Base-by-base conservation (phyloP, 2,797 vertebrate genomes). In the Paedocypris micromegethes region DNA sequence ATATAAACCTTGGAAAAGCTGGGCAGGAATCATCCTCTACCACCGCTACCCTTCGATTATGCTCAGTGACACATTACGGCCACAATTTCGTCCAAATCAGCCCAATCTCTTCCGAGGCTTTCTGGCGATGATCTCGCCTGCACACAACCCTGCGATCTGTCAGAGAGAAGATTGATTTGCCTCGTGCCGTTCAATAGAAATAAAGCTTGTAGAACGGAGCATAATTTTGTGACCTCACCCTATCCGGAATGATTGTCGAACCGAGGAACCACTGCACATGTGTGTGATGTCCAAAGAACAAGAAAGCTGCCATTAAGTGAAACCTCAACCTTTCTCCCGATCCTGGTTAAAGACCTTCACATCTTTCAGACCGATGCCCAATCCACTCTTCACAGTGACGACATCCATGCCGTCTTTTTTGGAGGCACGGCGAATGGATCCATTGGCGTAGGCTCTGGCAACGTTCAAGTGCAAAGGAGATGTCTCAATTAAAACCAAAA, bases 281-380 rank as follows among this genome's bases (percentile, higher is more conserved):
- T 8, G 57, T 54, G 58, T 40, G 37, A 9, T 54, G 49, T 8
- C 37, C 37, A 62, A 57, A 66, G 51, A 73, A 68, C 53, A 64
- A 39, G 72, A 68, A 83, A 80, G 77, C 72, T 67, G 77, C 81
- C 77, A 80, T 83, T 73, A 86, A 79, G 60, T 82, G 79, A 62
- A 82, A 80, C 85, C 61, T 73, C 85, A 85, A 94, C 92, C 92
- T 93, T 92, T 92, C 83, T 93, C 92, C 84, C 90, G 87, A 81
- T 86, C 89, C 86, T 86, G 85, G 83, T 89, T 94, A 85, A 91
- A 94, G 82, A 94, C 77, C 83, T 92, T 93, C 74, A 94, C 88
- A 71, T 93, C 92, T 78, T 93, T 92, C 78, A 94, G 83, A 79
- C 91, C 90, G 78, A 91, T 85, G 55, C 92, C 92, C 76, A 94